Evolutionary conservation across 2,113 vertebrate species (phyloP).

Genomic region (Anguilla japonica): DNA sequence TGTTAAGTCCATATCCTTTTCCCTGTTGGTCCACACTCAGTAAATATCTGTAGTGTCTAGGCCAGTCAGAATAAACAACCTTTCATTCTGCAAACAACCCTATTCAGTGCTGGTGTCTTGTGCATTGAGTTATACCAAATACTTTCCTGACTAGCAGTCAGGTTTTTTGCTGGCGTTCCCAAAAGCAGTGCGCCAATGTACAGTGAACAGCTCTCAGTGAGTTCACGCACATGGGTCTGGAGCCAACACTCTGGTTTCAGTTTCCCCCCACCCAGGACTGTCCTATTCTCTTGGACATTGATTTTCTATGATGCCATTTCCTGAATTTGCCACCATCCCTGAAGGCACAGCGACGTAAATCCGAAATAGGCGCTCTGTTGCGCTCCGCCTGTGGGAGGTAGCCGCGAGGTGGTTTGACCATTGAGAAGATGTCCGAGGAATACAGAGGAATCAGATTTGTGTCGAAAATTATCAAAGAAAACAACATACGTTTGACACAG

Average conservation of each 20-base stretch:
- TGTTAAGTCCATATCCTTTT: neutral
- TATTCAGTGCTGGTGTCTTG: neutral
- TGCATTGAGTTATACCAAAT: neutral
- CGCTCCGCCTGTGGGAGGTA: too few relatives aligned
- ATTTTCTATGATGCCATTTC: neutral
- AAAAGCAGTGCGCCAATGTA: neutral
- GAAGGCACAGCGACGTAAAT: too few relatives aligned
- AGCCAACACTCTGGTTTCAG: neutral
- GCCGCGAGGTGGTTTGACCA: too few relatives aligned
- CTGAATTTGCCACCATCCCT: neutral
- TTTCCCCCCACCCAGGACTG: neutral
- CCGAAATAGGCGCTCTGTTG: too few relatives aligned
- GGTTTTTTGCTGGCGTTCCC: neutral
- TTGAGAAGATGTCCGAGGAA: too few relatives aligned
- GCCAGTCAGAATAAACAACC: neutral
- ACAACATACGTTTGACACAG: too few relatives aligned
- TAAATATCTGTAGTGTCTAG: neutral
- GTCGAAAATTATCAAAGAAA: too few relatives aligned
- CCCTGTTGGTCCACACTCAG: neutral
- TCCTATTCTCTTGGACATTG: neutral
- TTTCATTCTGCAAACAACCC: neutral
- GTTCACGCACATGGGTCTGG: neutral
- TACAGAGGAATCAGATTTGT: too few relatives aligned
- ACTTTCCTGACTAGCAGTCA: neutral
- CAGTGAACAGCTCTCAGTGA: neutral